Base-by-base conservation (phyloP, 1,140 invertebrate genomes). In the Drosophila miranda region DNA sequence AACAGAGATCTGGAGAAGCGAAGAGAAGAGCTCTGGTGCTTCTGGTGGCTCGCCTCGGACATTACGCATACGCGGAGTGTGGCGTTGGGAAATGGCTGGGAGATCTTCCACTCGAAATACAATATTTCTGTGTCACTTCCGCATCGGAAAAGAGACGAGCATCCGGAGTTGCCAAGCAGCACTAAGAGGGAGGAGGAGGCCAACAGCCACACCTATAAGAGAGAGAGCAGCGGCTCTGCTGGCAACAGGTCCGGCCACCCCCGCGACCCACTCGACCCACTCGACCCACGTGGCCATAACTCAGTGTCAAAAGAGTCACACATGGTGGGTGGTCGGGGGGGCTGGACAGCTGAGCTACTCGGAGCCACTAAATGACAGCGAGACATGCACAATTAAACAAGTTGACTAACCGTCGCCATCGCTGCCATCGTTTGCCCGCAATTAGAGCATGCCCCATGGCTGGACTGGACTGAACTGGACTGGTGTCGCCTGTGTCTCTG, bases 331-430 rank as follows among this genome's bases (percentile, higher is more conserved):
- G 8, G 34, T 38, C 11, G 34, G 11, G 9, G 34, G 9, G 34
- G 34, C 43, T 13, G 51, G 41, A 43, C 48, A 50, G 43, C 44
- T 44, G 54, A 50, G 43, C 44, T 44, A 52, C 30, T 9, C 23
- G 19, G 42, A 50, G 45, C 45, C 59, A 48, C 48, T 43, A 87
- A 86, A 87, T 78, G 78, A 70, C 82, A 71, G 43, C 69, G 51
- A 76, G 78, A 86, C 81, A 86, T 86, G 81, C 82, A 86, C 82
- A 86, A 86, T 86, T 86, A 87, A 86, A 87, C 82, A 71, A 61
- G 66, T 49, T 62, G 66, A 70, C 63, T 70, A 86, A 70, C 46
- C 52, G 51, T 46, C 49, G 42, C 4, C 38, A 81, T 26, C 19
- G 63, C 44, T 56, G 59, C 59, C 66, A 63, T 55, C 66, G 60